Evolutionary conservation across 2,113 vertebrate genomes (phyloP).

Genomic region (Sylvilagus bachmani): DNA sequence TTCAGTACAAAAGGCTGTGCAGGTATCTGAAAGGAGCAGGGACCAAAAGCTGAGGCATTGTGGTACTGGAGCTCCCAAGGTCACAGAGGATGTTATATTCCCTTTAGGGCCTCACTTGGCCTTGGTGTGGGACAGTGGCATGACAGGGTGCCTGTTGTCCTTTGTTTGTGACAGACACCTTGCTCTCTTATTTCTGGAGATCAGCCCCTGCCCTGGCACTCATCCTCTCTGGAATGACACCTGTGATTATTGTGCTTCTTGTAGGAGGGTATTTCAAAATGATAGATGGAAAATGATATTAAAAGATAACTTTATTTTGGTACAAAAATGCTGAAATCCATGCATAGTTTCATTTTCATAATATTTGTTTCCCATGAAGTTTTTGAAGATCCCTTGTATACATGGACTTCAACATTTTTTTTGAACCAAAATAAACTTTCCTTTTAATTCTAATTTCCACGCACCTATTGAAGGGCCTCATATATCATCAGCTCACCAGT

Average conservation of each 20-base stretch:
- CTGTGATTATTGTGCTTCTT: background rate
- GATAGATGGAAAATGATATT: no score
- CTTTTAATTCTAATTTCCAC: no score
- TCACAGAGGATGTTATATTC: background rate
- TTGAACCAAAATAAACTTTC: no score
- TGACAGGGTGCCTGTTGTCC: background rate
- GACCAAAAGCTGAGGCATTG: background rate
- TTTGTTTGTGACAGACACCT: background rate
- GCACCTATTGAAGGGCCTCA: no score
- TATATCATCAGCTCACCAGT: background rate
- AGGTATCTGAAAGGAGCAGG: background rate
- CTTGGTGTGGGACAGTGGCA: background rate
- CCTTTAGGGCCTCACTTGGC: background rate
- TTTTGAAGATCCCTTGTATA: no score
- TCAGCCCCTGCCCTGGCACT: no score
- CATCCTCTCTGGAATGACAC: background rate
- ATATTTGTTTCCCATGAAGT: no score
- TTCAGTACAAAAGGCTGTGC: background rate
- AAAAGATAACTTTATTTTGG: background rate
- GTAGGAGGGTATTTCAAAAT: background rate
- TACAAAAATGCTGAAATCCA: background rate
- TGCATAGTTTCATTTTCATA: no score
- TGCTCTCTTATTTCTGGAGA: background rate
- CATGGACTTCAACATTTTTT: no score
- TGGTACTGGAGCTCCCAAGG: background rate